These are phyloP conservation scores for Auanema sp. DNA, from an alignment of 2,888 invertebrate species.

Conservation along the genomic window DNA sequence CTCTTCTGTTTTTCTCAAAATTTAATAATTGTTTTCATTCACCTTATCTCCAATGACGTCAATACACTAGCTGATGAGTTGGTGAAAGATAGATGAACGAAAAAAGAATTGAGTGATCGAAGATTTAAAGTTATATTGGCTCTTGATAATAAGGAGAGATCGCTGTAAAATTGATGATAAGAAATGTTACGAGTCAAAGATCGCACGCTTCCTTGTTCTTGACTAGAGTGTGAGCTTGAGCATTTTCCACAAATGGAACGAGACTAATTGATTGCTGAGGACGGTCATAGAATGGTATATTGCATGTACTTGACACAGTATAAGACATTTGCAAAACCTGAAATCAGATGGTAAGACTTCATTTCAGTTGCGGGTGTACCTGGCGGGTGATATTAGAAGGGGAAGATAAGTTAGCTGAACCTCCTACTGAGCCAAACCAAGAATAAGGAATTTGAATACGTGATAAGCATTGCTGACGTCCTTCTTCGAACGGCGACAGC, in stretches of 20 bases:
- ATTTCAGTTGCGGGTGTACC: too few relatives aligned
- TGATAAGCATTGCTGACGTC: slow-evolving; percentile 47
- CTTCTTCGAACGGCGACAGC: slow-evolving; percentile 33
- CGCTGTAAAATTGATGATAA: slow-evolving; percentile 27
- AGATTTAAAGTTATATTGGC: slow-evolving; percentile 47
- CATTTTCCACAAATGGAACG: slow-evolving; percentile 23
- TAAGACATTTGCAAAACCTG: slow-evolving; percentile 38
- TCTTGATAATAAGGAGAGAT: slow-evolving; percentile 40
- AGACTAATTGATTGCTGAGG: slow-evolving; percentile 29
- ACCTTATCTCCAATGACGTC: slow-evolving; percentile 12
- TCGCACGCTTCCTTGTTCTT: slow-evolving; percentile 20
- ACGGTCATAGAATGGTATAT: slow-evolving; percentile 41
- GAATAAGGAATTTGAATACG: slow-evolving; percentile 53
- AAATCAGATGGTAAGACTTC: slow-evolving; percentile 1
- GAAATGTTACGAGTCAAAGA: neutral
- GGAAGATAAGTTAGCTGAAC: neutral
- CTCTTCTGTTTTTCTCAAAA: neutral
- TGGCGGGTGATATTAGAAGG: too few relatives aligned
- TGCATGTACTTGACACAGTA: slow-evolving; percentile 42
- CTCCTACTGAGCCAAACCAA: slow-evolving; percentile 48
- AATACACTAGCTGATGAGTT: slow-evolving; percentile 20
- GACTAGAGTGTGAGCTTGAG: slow-evolving; percentile 27
- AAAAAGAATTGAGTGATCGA: slow-evolving; percentile 47
- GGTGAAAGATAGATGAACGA: slow-evolving; percentile 34
- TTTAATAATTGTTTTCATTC: slow-evolving; percentile 13